Conservation (phyloP, 2,888 invertebrate genomes). For the Drosophila atroscutellata region DNA sequence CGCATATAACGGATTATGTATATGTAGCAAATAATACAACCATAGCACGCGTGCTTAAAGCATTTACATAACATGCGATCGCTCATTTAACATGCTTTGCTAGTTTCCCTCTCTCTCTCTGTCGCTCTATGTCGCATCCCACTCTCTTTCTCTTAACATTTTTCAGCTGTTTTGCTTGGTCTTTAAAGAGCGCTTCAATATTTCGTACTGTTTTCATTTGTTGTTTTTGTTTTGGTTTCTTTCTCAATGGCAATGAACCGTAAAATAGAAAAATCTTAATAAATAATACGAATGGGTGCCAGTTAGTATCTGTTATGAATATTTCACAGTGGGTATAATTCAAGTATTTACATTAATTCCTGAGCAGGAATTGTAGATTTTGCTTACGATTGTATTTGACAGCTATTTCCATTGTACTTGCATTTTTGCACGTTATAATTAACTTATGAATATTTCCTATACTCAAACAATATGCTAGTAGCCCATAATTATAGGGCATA, state of each 20-base stretch:
- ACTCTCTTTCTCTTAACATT: neutral
- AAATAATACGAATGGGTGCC: constrained; percentile 43
- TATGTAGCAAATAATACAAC: constrained; percentile 41
- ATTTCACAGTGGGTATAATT: neutral
- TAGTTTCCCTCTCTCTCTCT: constrained; percentile 28
- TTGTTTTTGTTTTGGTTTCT: constrained; percentile 18
- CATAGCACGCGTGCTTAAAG: constrained; percentile 60
- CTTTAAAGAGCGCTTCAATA: constrained; percentile 22
- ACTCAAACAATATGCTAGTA: neutral
- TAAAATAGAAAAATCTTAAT: constrained; percentile 46
- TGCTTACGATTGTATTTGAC: constrained; percentile 19
- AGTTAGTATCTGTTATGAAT: constrained; percentile 32
- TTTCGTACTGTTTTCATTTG: constrained; percentile 20
- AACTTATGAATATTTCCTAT: constrained; percentile 37
- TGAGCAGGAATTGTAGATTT: neutral
- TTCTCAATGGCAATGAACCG: constrained; percentile 77
- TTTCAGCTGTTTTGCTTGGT: constrained; percentile 17
- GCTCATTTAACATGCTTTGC: constrained; percentile 59
- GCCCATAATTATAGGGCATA: constrained; percentile 37
- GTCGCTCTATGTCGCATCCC: neutral
- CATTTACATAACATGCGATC: constrained; percentile 69
- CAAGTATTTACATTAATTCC: constrained; percentile 9
- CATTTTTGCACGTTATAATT: constrained; percentile 75
- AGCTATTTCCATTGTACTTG: constrained; percentile 57
- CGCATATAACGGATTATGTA: constrained; percentile 10